These are phyloP conservation scores for Montipora efflorescens DNA, from an alignment of 64 coral and sea anemone genomes.

Conservation along the genomic window DNA sequence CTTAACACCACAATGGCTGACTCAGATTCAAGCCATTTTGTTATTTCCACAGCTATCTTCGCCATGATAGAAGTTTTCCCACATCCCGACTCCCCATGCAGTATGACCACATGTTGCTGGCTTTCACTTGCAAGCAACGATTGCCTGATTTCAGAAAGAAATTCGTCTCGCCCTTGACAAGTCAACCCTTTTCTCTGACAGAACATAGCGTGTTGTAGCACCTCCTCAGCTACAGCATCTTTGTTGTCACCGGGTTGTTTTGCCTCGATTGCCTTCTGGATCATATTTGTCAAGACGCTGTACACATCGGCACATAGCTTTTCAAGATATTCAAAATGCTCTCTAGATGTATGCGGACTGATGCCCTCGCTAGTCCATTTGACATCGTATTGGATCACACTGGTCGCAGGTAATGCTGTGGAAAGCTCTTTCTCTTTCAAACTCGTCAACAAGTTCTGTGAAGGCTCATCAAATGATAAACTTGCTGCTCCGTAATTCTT, in stretches of 20 bases:
- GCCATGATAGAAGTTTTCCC: slow-evolving; percentile 98
- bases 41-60: slow-evolving; percentile 70
- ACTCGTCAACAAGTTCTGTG: slow-evolving; percentile 59
- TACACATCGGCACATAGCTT: slow-evolving; percentile 80
- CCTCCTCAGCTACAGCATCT: slow-evolving; percentile 76
- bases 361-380: slow-evolving; percentile 88
- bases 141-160: slow-evolving; percentile 66
- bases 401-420: slow-evolving; percentile 47
- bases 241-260: slow-evolving; percentile 65
- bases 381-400: slow-evolving; percentile 77
- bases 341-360: slow-evolving; percentile 59
- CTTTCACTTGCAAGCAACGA: slow-evolving; percentile 49
- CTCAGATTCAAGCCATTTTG: slow-evolving; percentile 75
- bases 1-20: slow-evolving; percentile 71
- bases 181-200: slow-evolving; percentile 90
- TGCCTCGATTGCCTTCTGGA: slow-evolving; percentile 68
- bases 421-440: slow-evolving; percentile 84
- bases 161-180: slow-evolving; percentile 81
- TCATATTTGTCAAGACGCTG: slow-evolving; percentile 69
- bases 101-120: slow-evolving; percentile 36
- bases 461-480: slow-evolving; percentile 76
- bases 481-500: slow-evolving; percentile 78
- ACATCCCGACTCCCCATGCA: slow-evolving; percentile 90
- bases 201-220: slow-evolving; percentile 87
- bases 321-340: slow-evolving; percentile 93